These are phyloP conservation scores for Baronia brevicornis DNA, from an alignment of 2,888 invertebrate species.

Conservation along the genomic window DNA sequence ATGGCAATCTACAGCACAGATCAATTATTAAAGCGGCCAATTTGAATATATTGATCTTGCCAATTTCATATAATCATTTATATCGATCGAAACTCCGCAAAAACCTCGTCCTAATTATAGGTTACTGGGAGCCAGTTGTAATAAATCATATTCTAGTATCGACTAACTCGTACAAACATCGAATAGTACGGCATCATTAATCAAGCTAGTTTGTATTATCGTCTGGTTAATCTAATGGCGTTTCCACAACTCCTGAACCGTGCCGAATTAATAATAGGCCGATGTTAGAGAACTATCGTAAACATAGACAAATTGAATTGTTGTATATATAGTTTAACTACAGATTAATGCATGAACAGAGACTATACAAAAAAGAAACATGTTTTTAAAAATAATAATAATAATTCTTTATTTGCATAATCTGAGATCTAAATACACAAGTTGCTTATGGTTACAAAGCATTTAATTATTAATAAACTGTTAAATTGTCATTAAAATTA, in stretches of 20 bases:
- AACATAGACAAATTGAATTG: constrained; percentile 15
- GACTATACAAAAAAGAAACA: not conserved
- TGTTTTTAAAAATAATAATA: not conserved
- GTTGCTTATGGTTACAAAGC: too few species aligned
- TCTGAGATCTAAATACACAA: too few species aligned
- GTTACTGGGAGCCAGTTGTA: not conserved
- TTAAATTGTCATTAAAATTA: too few species aligned
- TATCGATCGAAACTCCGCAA: too few species aligned
- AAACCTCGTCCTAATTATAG: too few species aligned
- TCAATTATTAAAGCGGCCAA: too few species aligned
- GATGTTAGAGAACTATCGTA: constrained; percentile 10
- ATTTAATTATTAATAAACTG: too few species aligned
- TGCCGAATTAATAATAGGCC: constrained; percentile 12
- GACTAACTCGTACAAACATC: constrained; percentile 9
- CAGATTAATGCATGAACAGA: too few species aligned
- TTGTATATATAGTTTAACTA: constrained; percentile 6
- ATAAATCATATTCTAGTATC: constrained; percentile 7
- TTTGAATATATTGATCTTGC: too few species aligned
- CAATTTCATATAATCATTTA: too few species aligned
- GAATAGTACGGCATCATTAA: constrained; percentile 4
- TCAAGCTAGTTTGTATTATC: constrained; percentile 9
- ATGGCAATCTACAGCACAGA: too few species aligned
- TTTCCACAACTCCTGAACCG: constrained; percentile 13
- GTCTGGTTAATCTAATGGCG: constrained; percentile 11
- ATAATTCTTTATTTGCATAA: too few species aligned